Base-by-base conservation (phyloP, 1,140 invertebrate genomes). In the Coelopa frigida region DNA sequence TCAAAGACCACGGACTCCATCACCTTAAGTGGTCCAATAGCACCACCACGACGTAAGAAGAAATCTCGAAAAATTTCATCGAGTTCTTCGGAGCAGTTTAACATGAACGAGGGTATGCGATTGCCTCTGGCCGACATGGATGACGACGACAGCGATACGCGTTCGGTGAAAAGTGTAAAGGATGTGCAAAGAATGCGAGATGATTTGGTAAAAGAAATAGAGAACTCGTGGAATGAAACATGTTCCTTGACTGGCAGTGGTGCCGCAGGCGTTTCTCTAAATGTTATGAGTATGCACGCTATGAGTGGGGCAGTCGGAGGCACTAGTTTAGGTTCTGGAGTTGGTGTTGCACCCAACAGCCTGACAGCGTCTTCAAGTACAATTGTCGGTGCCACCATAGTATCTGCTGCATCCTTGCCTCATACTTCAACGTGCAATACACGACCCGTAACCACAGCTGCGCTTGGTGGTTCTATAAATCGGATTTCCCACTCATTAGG, bases 21-120 rank as follows among this genome's bases (percentile, higher is more conserved):
- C 12, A 69, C 66, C 14, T 59, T 56, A 10, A 56, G 61, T 33
- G 62, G 68, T 7, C 86, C 89, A 4, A 73, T 90, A 31, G 87
- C 89, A 27, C 89, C 89, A 38, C 88, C 89, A 5, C 72, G 89
- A 56, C 78, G 80, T 51, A 90, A 87, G 68, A 87, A 87, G 57
- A 75, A 77, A 50, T 81, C 81, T 59, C 56, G 68, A 15, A 72
- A 73, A 48, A 71, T 72, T 36, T 73, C 75, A 22, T 70, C 64
- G 10, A 75, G 73, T 54, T 72, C 73, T 41, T 61, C 58, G 2
- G 61, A 68, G 47, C 55, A 69, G 44, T 59, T 60, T 44, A 63
- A 57, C 36, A 57, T 55, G 42, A 56, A 58, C 31, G 56, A 61
- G 18, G 56, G 54, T 6, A 55, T 64, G 53, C 53, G 53, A 14